Percentiles rank a stretch among this genome's conserved stretches.
Conservation (phyloP, 2,888 invertebrate species). For the Drosophila silvestris region DNA sequence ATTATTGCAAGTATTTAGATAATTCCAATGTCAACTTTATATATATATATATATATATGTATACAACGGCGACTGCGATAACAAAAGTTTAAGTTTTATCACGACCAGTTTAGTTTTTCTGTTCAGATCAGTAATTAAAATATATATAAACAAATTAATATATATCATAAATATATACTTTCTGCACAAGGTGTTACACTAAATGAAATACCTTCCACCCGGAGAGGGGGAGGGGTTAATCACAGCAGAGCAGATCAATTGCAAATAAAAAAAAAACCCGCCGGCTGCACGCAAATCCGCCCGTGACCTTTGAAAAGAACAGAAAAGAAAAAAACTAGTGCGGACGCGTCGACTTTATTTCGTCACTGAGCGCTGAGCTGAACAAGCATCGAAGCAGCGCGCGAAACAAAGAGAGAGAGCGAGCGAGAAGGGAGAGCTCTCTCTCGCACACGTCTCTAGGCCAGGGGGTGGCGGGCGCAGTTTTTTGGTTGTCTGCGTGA, state of each 20-base stretch:
- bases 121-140: background rate
- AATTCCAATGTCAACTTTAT: background rate
- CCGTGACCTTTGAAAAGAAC: constrained; percentile 55
- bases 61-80: background rate
- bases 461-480: constrained; percentile 32
- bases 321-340: constrained; percentile 21
- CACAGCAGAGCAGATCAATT: constrained; percentile 24
- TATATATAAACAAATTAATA: background rate
- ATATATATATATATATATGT: background rate
- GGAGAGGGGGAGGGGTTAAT: background rate
- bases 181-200: background rate
- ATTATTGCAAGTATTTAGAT: background rate
- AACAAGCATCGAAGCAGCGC: constrained; percentile 14
- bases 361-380: constrained; percentile 50
- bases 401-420: constrained; percentile 16
- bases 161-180: background rate
- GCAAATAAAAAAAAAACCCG: constrained; percentile 16
- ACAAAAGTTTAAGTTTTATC: background rate
- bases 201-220: background rate
- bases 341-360: constrained; percentile 44
- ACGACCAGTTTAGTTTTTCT: no score
- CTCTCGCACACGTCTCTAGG: background rate
- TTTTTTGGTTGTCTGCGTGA: constrained; percentile 44
- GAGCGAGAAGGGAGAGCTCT: constrained; percentile 1
- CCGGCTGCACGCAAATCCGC: constrained; percentile 14